phyloP scores from a whole-genome alignment of 2,888 invertebrate genomes.

The Mayetiola destructor region DNA sequence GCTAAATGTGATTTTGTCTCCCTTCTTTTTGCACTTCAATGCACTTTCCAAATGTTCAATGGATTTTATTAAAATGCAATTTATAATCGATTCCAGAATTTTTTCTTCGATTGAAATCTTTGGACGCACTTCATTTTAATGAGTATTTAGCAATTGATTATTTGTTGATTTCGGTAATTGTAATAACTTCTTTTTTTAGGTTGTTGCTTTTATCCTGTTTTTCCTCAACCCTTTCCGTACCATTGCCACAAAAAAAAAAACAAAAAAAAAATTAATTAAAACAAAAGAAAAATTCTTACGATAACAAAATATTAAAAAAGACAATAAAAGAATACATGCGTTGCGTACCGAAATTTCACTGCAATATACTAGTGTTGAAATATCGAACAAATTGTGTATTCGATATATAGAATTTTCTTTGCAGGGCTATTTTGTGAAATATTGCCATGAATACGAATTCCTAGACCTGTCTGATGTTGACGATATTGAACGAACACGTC shows the following conservation, averaged over 20 bases:
- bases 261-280: neutral
- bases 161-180: too few relatives aligned
- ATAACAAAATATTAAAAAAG: neutral
- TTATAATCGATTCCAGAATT: too few relatives aligned
- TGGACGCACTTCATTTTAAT: too few relatives aligned
- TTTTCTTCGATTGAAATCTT: too few relatives aligned
- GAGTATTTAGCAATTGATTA: too few relatives aligned
- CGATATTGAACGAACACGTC: constrained; percentile 49
- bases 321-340: neutral
- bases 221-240: too few relatives aligned
- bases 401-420: constrained; percentile 8
- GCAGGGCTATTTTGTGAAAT: constrained; percentile 9
- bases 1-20: too few relatives aligned
- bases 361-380: neutral
- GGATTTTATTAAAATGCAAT: too few relatives aligned
- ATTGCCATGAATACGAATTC: constrained; percentile 48
- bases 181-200: too few relatives aligned
- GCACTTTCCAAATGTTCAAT: too few relatives aligned
- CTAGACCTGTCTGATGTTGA: constrained; percentile 59
- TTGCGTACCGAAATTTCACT: neutral
- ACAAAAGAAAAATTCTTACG: neutral
- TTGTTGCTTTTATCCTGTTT: too few relatives aligned
- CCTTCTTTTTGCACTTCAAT: too few relatives aligned
- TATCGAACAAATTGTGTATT: neutral
- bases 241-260: neutral